Evolutionary conservation across 92 coral and sea anemone species (phyloP).

Genomic region (Porites rus): DNA sequence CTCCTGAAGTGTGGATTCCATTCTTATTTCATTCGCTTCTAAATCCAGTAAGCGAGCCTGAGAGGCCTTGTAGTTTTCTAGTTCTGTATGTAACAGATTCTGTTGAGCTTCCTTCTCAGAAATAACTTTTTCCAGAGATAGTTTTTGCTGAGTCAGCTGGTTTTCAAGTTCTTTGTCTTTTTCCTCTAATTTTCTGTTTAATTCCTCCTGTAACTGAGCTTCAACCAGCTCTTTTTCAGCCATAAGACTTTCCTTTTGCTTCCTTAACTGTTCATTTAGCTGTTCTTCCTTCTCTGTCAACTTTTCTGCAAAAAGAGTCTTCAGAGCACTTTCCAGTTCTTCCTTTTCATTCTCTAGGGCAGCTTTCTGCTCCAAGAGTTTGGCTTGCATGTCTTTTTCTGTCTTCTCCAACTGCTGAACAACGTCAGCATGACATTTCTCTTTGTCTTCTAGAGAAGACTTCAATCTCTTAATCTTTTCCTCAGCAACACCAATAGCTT

Average conservation of each 20-base stretch:
- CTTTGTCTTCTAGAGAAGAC: slow-evolving; percentile 79
- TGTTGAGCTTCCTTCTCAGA: slow-evolving; percentile 88
- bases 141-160: slow-evolving; percentile 77
- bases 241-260: slow-evolving; percentile 83
- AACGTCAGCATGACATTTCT: slow-evolving; percentile 74
- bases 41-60: slow-evolving; percentile 80
- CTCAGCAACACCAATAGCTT: slow-evolving; percentile 71
- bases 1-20: slow-evolving; percentile 80
- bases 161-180: slow-evolving; percentile 92
- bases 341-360: slow-evolving; percentile 80
- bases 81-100: slow-evolving; percentile 67
- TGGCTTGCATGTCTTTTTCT: slow-evolving; percentile 77
- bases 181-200: slow-evolving; percentile 84
- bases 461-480: slow-evolving; percentile 81
- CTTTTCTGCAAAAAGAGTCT: slow-evolving; percentile 73
- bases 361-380: slow-evolving; percentile 83
- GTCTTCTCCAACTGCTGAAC: slow-evolving; percentile 74
- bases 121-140: slow-evolving; percentile 82
- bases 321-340: slow-evolving; percentile 79
- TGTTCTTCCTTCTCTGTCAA: slow-evolving; percentile 79
- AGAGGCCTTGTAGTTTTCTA: slow-evolving; percentile 74
- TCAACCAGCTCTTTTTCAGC: slow-evolving; percentile 91
- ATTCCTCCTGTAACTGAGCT: slow-evolving; percentile 77
- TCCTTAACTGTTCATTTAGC: slow-evolving; percentile 77
- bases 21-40: slow-evolving; percentile 84